Evolutionary conservation across 2,888 invertebrate species (phyloP).

Genomic region (Meghimatium bilineatum): DNA sequence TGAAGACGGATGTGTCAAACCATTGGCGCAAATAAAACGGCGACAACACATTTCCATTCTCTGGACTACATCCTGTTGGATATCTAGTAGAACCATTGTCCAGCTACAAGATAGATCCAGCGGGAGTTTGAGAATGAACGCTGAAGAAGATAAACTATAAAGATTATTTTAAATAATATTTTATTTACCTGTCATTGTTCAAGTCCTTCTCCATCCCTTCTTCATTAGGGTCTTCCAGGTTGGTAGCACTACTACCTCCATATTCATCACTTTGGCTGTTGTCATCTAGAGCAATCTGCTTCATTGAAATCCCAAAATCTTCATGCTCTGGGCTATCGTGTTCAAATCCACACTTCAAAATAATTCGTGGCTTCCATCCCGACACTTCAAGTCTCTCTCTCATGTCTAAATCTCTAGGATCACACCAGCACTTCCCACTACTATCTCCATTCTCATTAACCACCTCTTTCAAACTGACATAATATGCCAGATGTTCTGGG

Average conservation of each 20-base stretch:
- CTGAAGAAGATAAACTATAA: too few relatives aligned
- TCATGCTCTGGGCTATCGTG: background rate
- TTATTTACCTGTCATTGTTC: background rate
- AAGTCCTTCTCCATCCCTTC: background rate
- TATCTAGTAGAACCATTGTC: too few relatives aligned
- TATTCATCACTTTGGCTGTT: background rate
- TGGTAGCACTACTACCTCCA: background rate
- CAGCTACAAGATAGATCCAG: too few relatives aligned
- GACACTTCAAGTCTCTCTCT: constrained; percentile 1
- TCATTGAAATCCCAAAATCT: constrained; percentile 1
- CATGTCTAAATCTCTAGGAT: constrained; percentile 28
- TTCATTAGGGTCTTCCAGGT: background rate
- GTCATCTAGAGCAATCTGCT: constrained; percentile 20
- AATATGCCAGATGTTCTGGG: constrained; percentile 15
- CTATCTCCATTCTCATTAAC: background rate
- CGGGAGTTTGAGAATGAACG: too few relatives aligned
- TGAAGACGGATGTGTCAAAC: too few relatives aligned
- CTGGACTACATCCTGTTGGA: too few relatives aligned
- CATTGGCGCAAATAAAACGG: too few relatives aligned
- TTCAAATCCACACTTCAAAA: background rate
- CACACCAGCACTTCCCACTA: constrained; percentile 12
- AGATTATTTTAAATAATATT: background rate
- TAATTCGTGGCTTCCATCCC: constrained; percentile 26
- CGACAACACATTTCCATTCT: too few relatives aligned
- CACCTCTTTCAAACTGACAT: constrained; percentile 22